Evolutionary conservation across 2,113 vertebrate genomes (phyloP), one percentile per base, ranked within the genome.

Genomic region (Reinhardtius hippoglossoides): DNA sequence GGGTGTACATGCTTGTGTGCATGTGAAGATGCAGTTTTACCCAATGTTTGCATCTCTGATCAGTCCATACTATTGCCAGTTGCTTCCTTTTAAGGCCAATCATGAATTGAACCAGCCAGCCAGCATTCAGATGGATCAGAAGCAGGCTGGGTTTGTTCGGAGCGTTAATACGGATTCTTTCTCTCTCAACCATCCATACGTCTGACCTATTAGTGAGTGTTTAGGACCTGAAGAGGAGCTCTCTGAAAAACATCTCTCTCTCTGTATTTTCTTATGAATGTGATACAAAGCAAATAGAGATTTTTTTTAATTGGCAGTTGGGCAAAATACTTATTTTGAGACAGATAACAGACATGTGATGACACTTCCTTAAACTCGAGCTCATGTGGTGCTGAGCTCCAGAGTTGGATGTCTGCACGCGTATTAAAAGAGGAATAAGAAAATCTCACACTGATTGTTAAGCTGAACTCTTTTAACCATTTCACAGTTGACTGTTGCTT

Each of bases 41-140:
- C 44, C 52, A 60, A 55, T 79, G 35, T 79, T 70, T 71, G 35
- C 73, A 60, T 74, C 52, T 65, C 55, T 63, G 79, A 76, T 75
- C 46, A 62, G 40, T 60, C 40, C 60, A 31, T 60, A 87, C 75
- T 83, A 65, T 68, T 70, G 80, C 75, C 74, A 76, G 74, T 85
- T 80, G 61, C 55, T 84, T 88, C 68, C 59, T 89, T 87, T 89
- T 77, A 85, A 83, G 80, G 87, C 57, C 87, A 78, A 13, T 78
- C 23, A 68, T 63, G 20, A 42, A 61, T 31, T 37, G 15, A 67
- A 23, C 35, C 74, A 71, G 27, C 31, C 40, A 67, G 63, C 50
- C 42, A 27, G 13, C 42, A n/a, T 64, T 84, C 26, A 31, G 31
- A 31, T 31, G 69, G 31, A 71, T 46, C 63, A 80, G 82, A 70